Evolutionary conservation across 2,888 invertebrate species (phyloP).

Genomic region (Allophyes oxyacanthae): DNA sequence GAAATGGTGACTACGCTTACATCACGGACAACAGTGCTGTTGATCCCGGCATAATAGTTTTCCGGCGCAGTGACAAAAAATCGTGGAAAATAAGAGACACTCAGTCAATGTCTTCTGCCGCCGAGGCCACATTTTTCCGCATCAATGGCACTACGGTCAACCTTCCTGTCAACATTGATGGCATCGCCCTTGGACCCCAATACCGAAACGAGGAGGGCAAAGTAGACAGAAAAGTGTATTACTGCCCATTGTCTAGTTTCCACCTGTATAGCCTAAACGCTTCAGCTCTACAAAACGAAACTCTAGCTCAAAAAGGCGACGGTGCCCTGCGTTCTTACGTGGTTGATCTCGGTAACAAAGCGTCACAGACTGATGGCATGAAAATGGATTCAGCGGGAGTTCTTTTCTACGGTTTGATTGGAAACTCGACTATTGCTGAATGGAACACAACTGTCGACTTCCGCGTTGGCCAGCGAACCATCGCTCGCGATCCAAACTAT

Average conservation of each 20-base stretch:
- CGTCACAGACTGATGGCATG: constrained; percentile 93
- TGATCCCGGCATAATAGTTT: constrained; percentile 93
- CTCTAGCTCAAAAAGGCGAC: constrained; percentile 72
- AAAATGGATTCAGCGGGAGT: constrained; percentile 92
- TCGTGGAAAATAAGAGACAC: constrained; percentile 92
- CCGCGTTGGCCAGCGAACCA: constrained; percentile 89
- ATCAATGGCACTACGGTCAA: constrained; percentile 89
- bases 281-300: constrained; percentile 89
- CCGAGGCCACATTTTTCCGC: constrained; percentile 89
- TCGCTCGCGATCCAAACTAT: constrained; percentile 91
- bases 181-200: constrained; percentile 92
- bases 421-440: constrained; percentile 91
- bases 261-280: constrained; percentile 91
- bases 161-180: constrained; percentile 91
- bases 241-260: constrained; percentile 91
- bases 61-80: constrained; percentile 90
- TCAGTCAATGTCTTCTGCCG: constrained; percentile 90
- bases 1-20: constrained; percentile 92
- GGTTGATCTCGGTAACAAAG: constrained; percentile 90
- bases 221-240: constrained; percentile 90
- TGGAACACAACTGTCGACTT: constrained; percentile 91
- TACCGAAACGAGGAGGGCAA: constrained; percentile 73
- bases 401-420: constrained; percentile 92
- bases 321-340: constrained; percentile 84
- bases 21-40: constrained; percentile 92